These are phyloP conservation scores for Serilophus lunatus DNA, from an alignment of 2,113 vertebrate genomes.

Conservation along the genomic window DNA sequence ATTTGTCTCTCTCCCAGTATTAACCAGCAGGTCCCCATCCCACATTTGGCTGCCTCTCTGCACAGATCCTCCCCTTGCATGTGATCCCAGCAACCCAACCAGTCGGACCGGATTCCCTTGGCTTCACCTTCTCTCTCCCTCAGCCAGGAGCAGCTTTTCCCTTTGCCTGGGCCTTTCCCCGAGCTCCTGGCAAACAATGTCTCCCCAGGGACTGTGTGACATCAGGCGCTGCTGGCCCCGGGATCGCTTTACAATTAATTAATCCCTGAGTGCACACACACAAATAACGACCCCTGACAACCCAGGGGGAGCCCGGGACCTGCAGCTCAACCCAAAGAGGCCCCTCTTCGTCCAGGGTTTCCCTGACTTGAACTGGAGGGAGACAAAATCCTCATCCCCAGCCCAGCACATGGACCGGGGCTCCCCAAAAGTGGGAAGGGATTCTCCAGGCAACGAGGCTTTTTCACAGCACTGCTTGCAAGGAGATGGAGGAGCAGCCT, in stretches of 20 bases:
- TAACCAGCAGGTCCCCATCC: not conserved
- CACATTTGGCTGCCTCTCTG: not conserved
- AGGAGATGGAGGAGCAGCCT: not conserved
- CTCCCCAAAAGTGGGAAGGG: not conserved
- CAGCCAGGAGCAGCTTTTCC: not conserved
- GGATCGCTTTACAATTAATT: not conserved
- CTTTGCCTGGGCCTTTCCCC: not conserved
- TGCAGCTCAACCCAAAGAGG: not conserved
- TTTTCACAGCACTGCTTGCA: too few species aligned
- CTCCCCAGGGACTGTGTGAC: not conserved
- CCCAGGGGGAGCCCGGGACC: not conserved
- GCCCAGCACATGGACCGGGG: fast-evolving
- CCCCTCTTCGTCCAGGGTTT: not conserved
- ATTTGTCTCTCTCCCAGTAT: not conserved
- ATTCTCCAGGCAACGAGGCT: not conserved
- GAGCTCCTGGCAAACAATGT: not conserved
- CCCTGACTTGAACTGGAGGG: not conserved
- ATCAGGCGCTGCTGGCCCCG: not conserved
- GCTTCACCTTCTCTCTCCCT: not conserved
- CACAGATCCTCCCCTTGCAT: not conserved
- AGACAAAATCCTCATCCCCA: not conserved
- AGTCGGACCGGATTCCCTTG: constrained; percentile 44
- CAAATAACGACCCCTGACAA: not conserved
- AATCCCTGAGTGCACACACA: constrained; percentile 18
- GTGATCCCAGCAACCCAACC: constrained; percentile 15